These are phyloP conservation scores for Synanthedon tipuliformis DNA, from an alignment of 2,888 invertebrate species.

Conservation along the genomic window DNA sequence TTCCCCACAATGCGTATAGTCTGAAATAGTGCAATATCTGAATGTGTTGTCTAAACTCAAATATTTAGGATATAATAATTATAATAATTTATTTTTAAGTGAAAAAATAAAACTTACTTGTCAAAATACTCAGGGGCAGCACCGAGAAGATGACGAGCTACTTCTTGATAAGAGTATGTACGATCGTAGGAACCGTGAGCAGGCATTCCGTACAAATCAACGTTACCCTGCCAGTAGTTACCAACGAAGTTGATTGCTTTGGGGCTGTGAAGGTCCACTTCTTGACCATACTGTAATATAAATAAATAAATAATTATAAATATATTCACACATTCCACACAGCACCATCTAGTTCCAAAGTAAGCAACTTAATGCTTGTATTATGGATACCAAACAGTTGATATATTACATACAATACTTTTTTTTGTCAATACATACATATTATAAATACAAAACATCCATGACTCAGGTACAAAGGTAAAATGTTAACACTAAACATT, in stretches of 20 bases:
- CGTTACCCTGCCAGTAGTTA: slow-evolving; percentile 69
- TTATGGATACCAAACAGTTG: too few species aligned
- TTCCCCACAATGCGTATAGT: too few species aligned
- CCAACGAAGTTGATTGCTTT: slow-evolving; percentile 68
- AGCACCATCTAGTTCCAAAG: too few species aligned
- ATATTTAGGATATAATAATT: not conserved
- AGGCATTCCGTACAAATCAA: slow-evolving; percentile 47
- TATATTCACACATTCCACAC: too few species aligned
- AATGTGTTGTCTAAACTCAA: not conserved
- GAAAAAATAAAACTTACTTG: slow-evolving; percentile 21
- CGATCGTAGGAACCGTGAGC: slow-evolving; percentile 43
- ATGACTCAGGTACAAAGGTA: too few species aligned
- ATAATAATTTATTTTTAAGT: not conserved
- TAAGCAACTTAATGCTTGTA: too few species aligned
- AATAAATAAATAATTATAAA: too few species aligned
- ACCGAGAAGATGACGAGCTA: slow-evolving; percentile 57
- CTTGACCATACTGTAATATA: slow-evolving; percentile 40
- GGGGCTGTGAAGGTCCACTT: slow-evolving; percentile 35
- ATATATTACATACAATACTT: too few species aligned
- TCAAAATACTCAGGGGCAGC: slow-evolving; percentile 28
- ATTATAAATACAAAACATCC: too few species aligned
- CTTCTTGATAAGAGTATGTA: slow-evolving; percentile 62
- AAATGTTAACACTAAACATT: too few species aligned
- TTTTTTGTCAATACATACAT: too few species aligned
- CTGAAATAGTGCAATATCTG: too few species aligned